phyloP scores from a whole-genome alignment of 2,113 vertebrate genomes.

The Prietella phreatophila region DNA sequence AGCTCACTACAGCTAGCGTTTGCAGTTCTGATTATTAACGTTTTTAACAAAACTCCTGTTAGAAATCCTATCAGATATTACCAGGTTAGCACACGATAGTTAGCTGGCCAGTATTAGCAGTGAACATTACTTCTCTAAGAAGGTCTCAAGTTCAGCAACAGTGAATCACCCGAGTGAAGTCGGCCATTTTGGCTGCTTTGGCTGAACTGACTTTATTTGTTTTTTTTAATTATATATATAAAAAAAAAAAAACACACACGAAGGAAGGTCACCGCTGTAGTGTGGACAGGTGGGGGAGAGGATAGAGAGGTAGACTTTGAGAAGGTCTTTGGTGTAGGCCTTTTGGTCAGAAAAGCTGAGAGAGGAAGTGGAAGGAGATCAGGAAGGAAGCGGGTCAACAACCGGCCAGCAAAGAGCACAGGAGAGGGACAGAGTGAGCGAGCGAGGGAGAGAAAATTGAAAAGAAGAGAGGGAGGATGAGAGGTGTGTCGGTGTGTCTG shows the following conservation, averaged over 20 bases:
- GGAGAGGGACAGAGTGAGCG: slow-evolving; percentile 24
- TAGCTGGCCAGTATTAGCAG: neutral
- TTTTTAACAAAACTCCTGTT: neutral
- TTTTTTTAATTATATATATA: no score
- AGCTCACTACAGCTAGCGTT: neutral
- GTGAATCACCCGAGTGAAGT: neutral
- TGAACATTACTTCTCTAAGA: neutral
- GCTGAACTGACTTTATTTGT: neutral
- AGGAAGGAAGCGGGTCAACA: slow-evolving; percentile 35
- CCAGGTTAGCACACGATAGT: neutral
- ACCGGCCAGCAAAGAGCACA: slow-evolving; percentile 33
- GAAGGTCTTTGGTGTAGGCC: slow-evolving; percentile 7
- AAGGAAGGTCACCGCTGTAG: neutral
- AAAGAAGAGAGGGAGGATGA: slow-evolving; percentile 49
- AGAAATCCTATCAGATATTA: neutral
- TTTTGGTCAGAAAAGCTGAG: slow-evolving; percentile 13
- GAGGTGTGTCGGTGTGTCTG: slow-evolving; percentile 48
- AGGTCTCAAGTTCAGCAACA: neutral
- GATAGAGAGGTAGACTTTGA: neutral
- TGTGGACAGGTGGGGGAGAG: neutral
- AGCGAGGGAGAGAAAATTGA: slow-evolving; percentile 35
- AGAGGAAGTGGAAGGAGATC: slow-evolving; percentile 21
- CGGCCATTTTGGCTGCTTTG: slow-evolving; percentile 2
- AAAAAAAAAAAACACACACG: neutral
- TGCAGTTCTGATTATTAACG: neutral